These are phyloP conservation scores for Mercenaria mercenaria DNA, from an alignment of 1,140 invertebrate genomes.

Conservation along the genomic window DNA sequence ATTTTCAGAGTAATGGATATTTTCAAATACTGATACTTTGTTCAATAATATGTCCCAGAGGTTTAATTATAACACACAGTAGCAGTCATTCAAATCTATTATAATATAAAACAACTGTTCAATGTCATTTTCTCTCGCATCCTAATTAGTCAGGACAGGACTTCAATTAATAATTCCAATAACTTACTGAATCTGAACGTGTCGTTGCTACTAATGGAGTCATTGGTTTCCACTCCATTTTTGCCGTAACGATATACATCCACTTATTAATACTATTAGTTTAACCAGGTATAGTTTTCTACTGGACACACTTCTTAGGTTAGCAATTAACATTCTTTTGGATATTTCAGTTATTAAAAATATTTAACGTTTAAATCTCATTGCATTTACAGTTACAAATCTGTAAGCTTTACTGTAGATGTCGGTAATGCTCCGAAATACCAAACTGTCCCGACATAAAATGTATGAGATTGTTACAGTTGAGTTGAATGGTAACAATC, in stretches of 20 bases:
- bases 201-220: neutral
- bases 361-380: too few relatives aligned
- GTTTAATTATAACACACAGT: neutral
- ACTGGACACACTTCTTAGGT: too few relatives aligned
- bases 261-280: too few relatives aligned
- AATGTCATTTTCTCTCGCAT: neutral
- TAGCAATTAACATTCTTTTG: too few relatives aligned
- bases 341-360: too few relatives aligned
- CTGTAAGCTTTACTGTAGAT: too few relatives aligned
- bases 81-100: neutral
- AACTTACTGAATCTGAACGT: neutral
- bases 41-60: neutral
- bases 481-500: too few relatives aligned
- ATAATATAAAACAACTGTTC: neutral
- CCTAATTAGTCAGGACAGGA: neutral
- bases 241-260: neutral
- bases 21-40: slow-evolving; percentile 3
- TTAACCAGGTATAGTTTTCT: too few relatives aligned
- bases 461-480: too few relatives aligned
- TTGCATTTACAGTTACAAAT: too few relatives aligned
- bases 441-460: too few relatives aligned
- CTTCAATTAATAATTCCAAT: slow-evolving; percentile 19
- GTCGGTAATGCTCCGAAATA: too few relatives aligned
- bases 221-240: neutral
- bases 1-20: neutral